phyloP scores from a whole-genome alignment of 2,113 vertebrate species.

The Irena cyanogastra region DNA sequence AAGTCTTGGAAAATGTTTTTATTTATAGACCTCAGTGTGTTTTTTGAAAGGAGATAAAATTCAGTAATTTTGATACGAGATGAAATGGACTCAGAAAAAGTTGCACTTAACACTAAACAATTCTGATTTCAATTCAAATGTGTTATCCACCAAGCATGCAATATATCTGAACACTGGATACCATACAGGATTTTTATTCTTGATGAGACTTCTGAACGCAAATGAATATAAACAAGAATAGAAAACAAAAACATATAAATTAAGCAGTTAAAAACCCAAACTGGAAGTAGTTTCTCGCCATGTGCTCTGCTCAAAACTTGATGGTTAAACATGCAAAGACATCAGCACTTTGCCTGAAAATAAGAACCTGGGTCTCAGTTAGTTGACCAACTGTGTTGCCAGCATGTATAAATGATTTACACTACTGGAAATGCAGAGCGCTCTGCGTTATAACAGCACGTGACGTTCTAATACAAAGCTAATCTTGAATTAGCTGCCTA shows the following conservation, averaged over 20 bases:
- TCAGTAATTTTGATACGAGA: background rate
- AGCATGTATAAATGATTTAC: background rate
- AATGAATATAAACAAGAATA: background rate
- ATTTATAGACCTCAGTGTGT: background rate
- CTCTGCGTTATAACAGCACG: background rate
- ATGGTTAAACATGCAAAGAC: background rate
- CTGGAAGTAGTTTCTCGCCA: rapidly evolving
- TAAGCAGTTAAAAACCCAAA: background rate
- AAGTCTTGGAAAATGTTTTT: background rate
- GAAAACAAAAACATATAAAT: background rate
- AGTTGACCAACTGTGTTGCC: background rate
- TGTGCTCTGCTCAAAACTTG: background rate
- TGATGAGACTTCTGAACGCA: background rate
- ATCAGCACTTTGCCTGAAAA: background rate
- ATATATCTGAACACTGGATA: background rate
- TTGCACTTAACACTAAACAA: background rate
- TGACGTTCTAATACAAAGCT: background rate
- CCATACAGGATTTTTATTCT: background rate
- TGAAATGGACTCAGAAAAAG: background rate
- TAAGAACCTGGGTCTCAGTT: background rate
- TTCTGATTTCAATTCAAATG: background rate
- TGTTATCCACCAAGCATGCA: background rate
- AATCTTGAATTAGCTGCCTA: background rate
- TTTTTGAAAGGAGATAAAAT: background rate
- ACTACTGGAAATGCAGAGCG: rapidly evolving